Evolutionary conservation across 1,140 invertebrate genomes (phyloP).

Genomic region (Drosophila tsacasi): DNA sequence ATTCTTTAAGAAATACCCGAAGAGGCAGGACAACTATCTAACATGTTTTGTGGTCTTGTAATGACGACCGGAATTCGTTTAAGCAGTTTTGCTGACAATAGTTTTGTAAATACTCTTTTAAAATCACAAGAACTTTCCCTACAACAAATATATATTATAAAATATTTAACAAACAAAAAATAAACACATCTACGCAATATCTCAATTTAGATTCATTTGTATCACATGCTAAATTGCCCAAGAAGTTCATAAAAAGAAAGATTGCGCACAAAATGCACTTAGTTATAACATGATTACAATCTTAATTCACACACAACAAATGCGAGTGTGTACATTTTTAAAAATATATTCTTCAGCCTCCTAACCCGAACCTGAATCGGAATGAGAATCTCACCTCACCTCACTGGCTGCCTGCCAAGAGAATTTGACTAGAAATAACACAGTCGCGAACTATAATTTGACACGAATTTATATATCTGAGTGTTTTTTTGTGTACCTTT

Average conservation of each 20-base stretch:
- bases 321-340: slow-evolving; percentile 17
- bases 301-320: slow-evolving; percentile 36
- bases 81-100: slow-evolving; percentile 21
- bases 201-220: slow-evolving; percentile 13
- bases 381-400: not conserved
- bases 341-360: slow-evolving; percentile 19
- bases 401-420: slow-evolving; percentile 50
- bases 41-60: slow-evolving; percentile 41
- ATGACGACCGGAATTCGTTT: slow-evolving; percentile 73
- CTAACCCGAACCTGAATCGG: slow-evolving; percentile 2
- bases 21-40: slow-evolving; percentile 24
- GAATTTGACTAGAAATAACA: slow-evolving; percentile 70
- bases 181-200: not conserved
- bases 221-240: slow-evolving; percentile 26
- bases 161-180: not conserved
- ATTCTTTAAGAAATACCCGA: slow-evolving; percentile 52
- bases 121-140: not conserved
- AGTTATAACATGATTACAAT: slow-evolving; percentile 29
- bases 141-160: not conserved
- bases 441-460: slow-evolving; percentile 72
- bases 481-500: slow-evolving; percentile 30
- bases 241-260: slow-evolving; percentile 22
- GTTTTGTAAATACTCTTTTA: not conserved
- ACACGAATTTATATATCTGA: slow-evolving; percentile 69
- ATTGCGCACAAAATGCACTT: slow-evolving; percentile 26